A percentile compares a stretch with the other conserved stretches of the same genome.
These are phyloP conservation scores for Aleiodes testaceus DNA, from an alignment of 2,888 invertebrate species.

Conservation along the genomic window DNA sequence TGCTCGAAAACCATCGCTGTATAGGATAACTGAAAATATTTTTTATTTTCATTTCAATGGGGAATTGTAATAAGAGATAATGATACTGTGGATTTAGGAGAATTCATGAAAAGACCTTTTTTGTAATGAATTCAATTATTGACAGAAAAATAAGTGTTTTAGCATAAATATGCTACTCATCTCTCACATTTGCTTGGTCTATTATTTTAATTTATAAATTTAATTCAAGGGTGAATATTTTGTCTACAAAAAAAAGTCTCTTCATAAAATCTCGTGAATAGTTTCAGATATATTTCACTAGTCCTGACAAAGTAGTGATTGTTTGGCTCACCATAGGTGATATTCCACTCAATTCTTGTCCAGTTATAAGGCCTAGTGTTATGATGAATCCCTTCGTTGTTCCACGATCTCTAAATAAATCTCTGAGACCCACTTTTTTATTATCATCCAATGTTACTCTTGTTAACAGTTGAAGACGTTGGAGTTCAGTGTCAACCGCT, in stretches of 20 bases:
- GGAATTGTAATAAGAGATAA: no score
- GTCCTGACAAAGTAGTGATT: neutral
- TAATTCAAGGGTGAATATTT: no score
- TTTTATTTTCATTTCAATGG: neutral
- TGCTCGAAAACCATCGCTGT: conserved; percentile 75
- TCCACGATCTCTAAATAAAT: conserved; percentile 68
- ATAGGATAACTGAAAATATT: conserved; percentile 69
- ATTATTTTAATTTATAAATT: no score
- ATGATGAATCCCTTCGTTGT: conserved; percentile 69
- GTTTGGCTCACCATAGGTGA: conserved; percentile 69
- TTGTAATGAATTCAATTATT: no score
- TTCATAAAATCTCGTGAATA: no score
- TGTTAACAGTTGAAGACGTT: conserved; percentile 56
- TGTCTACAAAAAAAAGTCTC: no score
- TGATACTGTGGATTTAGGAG: no score
- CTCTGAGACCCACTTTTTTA: conserved; percentile 58
- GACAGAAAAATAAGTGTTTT: no score
- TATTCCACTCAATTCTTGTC: conserved; percentile 73
- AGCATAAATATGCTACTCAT: no score
- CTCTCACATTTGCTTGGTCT: no score
- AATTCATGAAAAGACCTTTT: no score
- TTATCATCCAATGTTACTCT: conserved; percentile 54
- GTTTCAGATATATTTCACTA: no score
- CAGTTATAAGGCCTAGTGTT: conserved; percentile 67
- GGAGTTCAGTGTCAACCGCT: conserved; percentile 61